Conservation (phyloP, 2,888 invertebrate genomes). For the Mesochorus sp. region DNA sequence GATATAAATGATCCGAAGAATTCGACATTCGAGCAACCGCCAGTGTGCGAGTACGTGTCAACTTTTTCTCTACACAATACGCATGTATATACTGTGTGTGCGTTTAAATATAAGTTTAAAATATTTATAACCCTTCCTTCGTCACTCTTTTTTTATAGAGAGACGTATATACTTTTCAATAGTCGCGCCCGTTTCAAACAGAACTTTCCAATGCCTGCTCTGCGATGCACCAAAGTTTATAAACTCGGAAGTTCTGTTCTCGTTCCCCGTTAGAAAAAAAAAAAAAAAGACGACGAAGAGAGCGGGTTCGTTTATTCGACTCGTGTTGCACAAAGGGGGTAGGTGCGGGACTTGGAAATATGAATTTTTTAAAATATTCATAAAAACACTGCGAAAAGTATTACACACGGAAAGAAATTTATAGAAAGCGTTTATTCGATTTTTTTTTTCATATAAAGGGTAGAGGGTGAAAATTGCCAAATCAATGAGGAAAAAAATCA, state of each 20-base stretch:
- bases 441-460: no score
- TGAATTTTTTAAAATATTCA: no score
- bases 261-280: no score
- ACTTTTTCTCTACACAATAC: not conserved
- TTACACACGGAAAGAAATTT: no score
- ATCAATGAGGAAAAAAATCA: not conserved
- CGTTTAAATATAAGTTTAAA: no score
- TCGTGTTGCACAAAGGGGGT: not conserved
- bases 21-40: constrained; percentile 18
- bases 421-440: no score
- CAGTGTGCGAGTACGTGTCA: constrained; percentile 24
- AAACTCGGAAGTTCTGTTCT: no score
- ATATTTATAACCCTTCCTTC: constrained; percentile 34
- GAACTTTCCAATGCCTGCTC: constrained; percentile 32
- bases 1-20: constrained; percentile 67
- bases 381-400: no score
- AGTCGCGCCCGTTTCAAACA: constrained; percentile 13
- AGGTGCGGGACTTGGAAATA: no score
- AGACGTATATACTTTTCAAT: constrained; percentile 42
- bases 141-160: constrained; percentile 20
- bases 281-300: no score
- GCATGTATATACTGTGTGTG: not conserved
- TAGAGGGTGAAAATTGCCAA: no score
- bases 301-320: not conserved
- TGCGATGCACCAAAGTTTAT: constrained; percentile 24